A percentile compares a stretch with the other conserved stretches of the same genome.
phyloP scores from a whole-genome alignment of 2,888 invertebrate species.

The Steinernema carpocapsae region DNA sequence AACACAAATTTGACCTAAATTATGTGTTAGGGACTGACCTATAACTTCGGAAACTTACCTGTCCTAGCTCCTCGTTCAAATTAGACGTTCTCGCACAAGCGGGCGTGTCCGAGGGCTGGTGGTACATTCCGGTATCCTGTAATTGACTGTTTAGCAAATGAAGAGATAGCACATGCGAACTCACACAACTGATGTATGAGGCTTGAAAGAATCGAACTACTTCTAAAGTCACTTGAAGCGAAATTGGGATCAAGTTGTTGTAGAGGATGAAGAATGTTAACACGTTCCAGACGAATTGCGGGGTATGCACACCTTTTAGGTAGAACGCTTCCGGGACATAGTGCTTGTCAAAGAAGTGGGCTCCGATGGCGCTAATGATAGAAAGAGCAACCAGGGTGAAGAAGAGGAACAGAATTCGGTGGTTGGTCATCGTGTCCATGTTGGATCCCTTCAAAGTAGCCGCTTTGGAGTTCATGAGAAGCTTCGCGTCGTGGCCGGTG shows the following conservation, averaged over 20 bases:
- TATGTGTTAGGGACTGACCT: too few species aligned
- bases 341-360: slow-evolving; percentile 80
- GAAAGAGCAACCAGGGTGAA: slow-evolving; percentile 86
- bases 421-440: slow-evolving; percentile 32
- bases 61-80: slow-evolving; percentile 37
- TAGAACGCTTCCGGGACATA: slow-evolving; percentile 81
- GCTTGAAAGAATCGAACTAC: slow-evolving; percentile 85
- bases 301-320: slow-evolving; percentile 73
- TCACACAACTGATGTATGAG: slow-evolving; percentile 60
- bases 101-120: slow-evolving; percentile 80
- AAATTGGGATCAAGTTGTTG: slow-evolving; percentile 95
- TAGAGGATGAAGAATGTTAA: slow-evolving; percentile 99
- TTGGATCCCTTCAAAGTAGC: slow-evolving; percentile 81
- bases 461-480: slow-evolving; percentile 89
- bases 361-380: slow-evolving; percentile 86
- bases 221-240: slow-evolving; percentile 96
- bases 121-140: too few species aligned
- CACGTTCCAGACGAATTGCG: slow-evolving; percentile 79
- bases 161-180: too few species aligned
- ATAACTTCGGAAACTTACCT: too few species aligned
- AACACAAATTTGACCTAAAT: slow-evolving; percentile 86
- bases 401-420: slow-evolving; percentile 80
- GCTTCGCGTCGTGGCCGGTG: slow-evolving; percentile 95
- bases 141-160: too few species aligned
- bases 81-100: slow-evolving; percentile 78